Base-by-base conservation (phyloP, 2,113 vertebrate genomes). In the Microtus richardsoni region DNA sequence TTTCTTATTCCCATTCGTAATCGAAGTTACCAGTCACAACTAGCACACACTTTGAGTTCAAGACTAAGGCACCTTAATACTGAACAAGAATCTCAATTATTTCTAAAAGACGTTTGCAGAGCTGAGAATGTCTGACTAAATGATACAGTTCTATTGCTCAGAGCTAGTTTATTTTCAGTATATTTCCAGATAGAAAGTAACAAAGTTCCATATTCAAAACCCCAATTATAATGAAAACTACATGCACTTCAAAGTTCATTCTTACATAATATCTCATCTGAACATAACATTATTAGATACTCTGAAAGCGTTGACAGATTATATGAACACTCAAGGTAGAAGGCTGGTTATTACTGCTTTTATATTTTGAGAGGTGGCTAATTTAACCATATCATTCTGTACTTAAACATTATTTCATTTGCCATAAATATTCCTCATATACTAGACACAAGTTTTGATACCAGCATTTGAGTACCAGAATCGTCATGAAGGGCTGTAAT, bases 191-290 rank as follows among this genome's bases (percentile, higher is more conserved):
- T n/a, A 85, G 13, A 77, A 49, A 13, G n/a, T 36, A 93, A 85
- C 95, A 75, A 93, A 93, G 84, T 60, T 19, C 39, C 92, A 64
- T 64, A 93, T 94, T 93, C 83, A 92, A 97, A 97, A 91, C 21
- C 71, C 47, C 28, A 73, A 49, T 83, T 96, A 54, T 91, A 93
- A 52, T 44, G 68, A 87, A 62, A 95, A 39, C n/a, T 86, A 24
- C 33, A 73, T 84, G 60, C 21, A 64, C 60, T 68, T 66, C 41
- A 80, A 54, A 54, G 30, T 94, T 95, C 78, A 82, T 89, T 83
- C 17, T 93, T 70, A 88, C 70, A 19, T 78, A 75, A 88, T 49
- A 89, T 78, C 68, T 96, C 66, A 77, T 86, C 30, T 85, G 21
- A 62, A 74, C 21, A 39, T 79, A 95, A 52, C 30, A 85, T 90